Evolutionary conservation across 2,888 invertebrate genomes (phyloP).

Genomic region (Tetramorium bicarinatum): DNA sequence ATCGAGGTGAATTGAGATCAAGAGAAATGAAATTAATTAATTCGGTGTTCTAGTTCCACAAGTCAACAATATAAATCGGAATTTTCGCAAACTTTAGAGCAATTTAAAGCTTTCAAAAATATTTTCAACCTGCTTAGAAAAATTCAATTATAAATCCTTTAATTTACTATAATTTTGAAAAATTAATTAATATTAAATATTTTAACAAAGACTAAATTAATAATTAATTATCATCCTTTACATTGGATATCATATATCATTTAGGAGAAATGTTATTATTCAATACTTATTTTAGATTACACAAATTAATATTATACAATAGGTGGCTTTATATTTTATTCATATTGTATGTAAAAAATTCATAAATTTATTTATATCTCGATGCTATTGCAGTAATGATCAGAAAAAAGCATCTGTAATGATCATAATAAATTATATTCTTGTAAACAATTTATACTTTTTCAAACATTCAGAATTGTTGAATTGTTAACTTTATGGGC

Average conservation of each 20-base stretch:
- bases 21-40: constrained; percentile 24
- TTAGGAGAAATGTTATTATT: too few species aligned
- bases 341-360: neutral
- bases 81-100: neutral
- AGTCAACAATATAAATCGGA: neutral
- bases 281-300: neutral
- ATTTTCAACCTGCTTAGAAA: neutral
- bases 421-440: neutral
- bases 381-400: neutral
- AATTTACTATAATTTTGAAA: neutral
- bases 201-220: neutral
- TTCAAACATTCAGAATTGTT: neutral
- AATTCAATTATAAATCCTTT: neutral
- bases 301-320: constrained; percentile 5
- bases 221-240: neutral
- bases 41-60: constrained; percentile 31
- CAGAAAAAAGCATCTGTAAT: neutral
- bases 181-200: neutral
- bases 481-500: constrained; percentile 10
- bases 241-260: neutral
- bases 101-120: neutral
- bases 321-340: neutral
- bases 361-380: neutral
- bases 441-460: neutral
- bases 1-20: constrained; percentile 26